Percentiles rank a stretch among this genome's conserved stretches.
phyloP scores from a whole-genome alignment of 1,140 invertebrate genomes.

The Megalopta genalis region DNA sequence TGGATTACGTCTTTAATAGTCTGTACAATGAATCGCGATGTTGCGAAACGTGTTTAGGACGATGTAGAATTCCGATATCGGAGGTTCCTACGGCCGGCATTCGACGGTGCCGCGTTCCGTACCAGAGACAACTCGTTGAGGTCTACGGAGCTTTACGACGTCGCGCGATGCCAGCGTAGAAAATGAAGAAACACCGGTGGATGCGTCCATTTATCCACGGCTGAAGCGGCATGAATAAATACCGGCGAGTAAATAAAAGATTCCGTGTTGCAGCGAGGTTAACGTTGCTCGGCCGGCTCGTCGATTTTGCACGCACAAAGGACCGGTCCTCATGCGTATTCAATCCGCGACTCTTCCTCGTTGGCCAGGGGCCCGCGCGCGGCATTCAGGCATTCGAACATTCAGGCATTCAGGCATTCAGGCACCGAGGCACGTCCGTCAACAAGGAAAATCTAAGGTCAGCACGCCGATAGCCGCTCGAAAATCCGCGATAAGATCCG shows the following conservation, averaged over 20 bases:
- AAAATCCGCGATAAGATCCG: not conserved
- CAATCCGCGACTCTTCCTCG: constrained; percentile 53
- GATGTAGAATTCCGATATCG: too few relatives aligned
- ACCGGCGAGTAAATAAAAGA: constrained; percentile 30
- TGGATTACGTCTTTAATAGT: too few relatives aligned
- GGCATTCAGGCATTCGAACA: too few relatives aligned
- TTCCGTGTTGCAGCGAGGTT: constrained; percentile 17
- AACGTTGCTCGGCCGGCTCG: constrained; percentile 20
- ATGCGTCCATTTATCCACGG: not conserved
- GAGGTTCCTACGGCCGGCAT: too few relatives aligned
- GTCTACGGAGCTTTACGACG: not conserved
- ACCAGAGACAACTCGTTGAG: too few relatives aligned
- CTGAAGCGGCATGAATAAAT: constrained; percentile 6
- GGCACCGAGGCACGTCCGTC: constrained; percentile 29
- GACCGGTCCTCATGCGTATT: constrained; percentile 46
- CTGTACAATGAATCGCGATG: too few relatives aligned
- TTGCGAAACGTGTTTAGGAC: too few relatives aligned
- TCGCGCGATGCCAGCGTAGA: not conserved
- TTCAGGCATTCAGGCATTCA: too few relatives aligned
- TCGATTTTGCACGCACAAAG: constrained; percentile 42
- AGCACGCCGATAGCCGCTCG: not conserved
- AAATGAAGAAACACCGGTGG: not conserved
- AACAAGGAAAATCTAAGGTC: constrained; percentile 45
- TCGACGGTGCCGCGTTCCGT: too few relatives aligned
- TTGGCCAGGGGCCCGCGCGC: constrained; percentile 40